phyloP scores from a whole-genome alignment of 2,888 invertebrate species.

The Nomada fucata region DNA sequence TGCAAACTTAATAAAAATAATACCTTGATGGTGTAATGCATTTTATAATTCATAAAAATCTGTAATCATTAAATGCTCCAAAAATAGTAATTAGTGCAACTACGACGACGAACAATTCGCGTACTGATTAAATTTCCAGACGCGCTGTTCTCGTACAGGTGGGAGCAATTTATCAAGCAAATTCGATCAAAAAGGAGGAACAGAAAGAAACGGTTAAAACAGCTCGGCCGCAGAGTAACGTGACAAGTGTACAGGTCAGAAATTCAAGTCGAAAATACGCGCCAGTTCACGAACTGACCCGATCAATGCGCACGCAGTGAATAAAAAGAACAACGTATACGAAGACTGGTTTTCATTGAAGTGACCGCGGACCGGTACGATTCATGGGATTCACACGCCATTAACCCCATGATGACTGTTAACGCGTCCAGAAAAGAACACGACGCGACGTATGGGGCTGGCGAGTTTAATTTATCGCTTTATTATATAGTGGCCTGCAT shows the following conservation, averaged over 20 bases:
- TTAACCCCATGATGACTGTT: constrained; percentile 72
- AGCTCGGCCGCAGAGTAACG: too few relatives aligned
- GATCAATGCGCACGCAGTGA: constrained; percentile 8
- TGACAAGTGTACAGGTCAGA: not conserved
- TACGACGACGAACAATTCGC: too few relatives aligned
- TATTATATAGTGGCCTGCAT: constrained; percentile 68
- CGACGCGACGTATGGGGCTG: constrained; percentile 44
- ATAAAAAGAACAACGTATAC: constrained; percentile 45
- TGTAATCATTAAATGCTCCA: too few relatives aligned
- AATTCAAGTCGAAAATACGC: not conserved
- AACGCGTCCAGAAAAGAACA: constrained; percentile 58
- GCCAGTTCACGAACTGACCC: not conserved
- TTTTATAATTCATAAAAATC: too few relatives aligned
- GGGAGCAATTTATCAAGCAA: too few relatives aligned
- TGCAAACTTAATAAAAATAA: too few relatives aligned
- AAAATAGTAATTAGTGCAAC: too few relatives aligned
- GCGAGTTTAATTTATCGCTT: constrained; percentile 74
- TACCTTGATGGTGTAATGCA: too few relatives aligned
- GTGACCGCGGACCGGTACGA: constrained; percentile 65
- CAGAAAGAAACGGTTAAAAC: too few relatives aligned
- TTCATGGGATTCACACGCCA: constrained; percentile 74
- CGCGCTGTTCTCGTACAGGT: too few relatives aligned
- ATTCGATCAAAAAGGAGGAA: too few relatives aligned
- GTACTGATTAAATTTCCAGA: too few relatives aligned
- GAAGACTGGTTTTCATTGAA: constrained; percentile 59